phyloP scores from a whole-genome alignment of 2,888 invertebrate genomes.

The Ctena decussata region DNA sequence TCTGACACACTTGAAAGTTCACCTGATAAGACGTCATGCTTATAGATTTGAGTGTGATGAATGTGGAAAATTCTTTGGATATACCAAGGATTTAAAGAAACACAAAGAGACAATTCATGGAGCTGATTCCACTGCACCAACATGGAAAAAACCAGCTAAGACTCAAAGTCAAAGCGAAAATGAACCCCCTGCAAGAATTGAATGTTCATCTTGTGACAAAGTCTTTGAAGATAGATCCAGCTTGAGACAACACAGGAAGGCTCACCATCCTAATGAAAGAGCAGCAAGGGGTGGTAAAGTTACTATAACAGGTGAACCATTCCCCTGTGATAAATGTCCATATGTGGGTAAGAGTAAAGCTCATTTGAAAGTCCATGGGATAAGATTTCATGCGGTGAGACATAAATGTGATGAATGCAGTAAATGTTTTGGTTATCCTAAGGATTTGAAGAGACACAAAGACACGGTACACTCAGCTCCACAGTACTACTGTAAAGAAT shows the following conservation, averaged over 20 bases:
- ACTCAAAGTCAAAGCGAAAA: background rate
- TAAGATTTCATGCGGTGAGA: conserved; percentile 67
- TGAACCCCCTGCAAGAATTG: no score
- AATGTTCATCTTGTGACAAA: background rate
- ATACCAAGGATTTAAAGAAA: no score
- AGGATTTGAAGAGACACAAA: conserved; percentile 73
- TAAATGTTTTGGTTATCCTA: conserved; percentile 72
- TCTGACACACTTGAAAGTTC: no score
- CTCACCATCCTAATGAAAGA: no score
- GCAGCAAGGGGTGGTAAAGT: background rate
- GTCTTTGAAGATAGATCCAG: background rate
- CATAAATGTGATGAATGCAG: conserved; percentile 72
- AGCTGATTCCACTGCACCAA: background rate
- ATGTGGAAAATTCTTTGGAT: no score
- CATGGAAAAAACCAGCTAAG: background rate
- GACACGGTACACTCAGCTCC: conserved; percentile 62
- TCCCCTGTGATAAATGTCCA: conserved; percentile 57
- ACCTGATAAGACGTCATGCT: no score
- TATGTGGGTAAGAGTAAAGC: conserved; percentile 66
- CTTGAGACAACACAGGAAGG: background rate
- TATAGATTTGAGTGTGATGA: no score
- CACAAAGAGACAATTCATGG: no score
- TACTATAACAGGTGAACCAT: background rate
- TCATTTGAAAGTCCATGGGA: conserved; percentile 69
- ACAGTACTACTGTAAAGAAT: conserved; percentile 73